A percentile compares a stretch with the other conserved stretches of the same genome.
Conservation (phyloP, 2,888 invertebrate genomes). For the Vannuccia rotundouncinata region DNA sequence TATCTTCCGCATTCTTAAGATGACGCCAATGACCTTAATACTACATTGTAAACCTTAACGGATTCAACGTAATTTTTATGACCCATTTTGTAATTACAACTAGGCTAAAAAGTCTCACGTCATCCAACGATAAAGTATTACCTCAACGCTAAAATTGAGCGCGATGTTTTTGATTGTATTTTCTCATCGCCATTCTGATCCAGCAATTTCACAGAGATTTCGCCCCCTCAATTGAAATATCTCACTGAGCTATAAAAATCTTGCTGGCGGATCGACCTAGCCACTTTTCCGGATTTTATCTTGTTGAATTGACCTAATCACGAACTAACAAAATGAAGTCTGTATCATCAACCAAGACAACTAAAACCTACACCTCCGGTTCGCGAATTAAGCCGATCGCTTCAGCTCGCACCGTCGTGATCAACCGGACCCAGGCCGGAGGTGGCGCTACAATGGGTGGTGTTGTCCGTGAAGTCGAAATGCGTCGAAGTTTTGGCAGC, state of each 20-base stretch:
- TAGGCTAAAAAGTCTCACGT: not conserved
- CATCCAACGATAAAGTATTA: not conserved
- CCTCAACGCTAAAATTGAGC: not conserved
- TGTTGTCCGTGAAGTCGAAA: slow-evolving; percentile 28
- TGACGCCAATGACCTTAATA: not conserved
- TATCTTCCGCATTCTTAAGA: not conserved
- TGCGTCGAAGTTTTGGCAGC: not conserved
- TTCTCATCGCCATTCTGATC: not conserved
- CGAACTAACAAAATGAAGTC: no score
- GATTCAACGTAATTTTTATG: no score
- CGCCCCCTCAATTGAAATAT: not conserved
- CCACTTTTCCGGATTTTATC: not conserved
- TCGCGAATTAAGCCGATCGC: slow-evolving; percentile 25
- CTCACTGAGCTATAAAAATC: not conserved
- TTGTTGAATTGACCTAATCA: not conserved
- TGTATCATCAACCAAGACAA: not conserved
- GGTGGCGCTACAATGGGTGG: slow-evolving; percentile 21
- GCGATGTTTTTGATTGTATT: not conserved
- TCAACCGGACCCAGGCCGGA: not conserved
- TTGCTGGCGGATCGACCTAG: not conserved
- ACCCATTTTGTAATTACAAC: no score
- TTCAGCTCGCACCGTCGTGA: slow-evolving; percentile 25
- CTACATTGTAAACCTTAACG: no score
- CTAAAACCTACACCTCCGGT: not conserved
- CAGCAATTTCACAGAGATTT: not conserved